Evolutionary conservation across 2,797 vertebrate species (phyloP).

Genomic region (Poecilia velifera): DNA sequence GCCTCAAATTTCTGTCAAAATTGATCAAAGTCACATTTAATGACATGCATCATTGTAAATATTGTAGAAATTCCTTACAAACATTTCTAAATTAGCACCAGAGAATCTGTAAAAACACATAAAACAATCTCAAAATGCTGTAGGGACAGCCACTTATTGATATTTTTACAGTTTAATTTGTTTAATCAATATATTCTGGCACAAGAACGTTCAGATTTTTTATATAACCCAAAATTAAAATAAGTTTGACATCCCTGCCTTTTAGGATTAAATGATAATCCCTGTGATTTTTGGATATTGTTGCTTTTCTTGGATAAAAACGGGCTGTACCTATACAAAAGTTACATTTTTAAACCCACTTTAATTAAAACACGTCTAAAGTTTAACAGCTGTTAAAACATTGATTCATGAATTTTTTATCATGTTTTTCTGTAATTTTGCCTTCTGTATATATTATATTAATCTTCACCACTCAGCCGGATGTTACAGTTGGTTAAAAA

Average conservation of each 20-base stretch:
- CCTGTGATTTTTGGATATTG: neutral
- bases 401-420: neutral
- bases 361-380: neutral
- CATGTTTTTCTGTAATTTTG: neutral
- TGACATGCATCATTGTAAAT: too few relatives aligned
- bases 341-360: neutral
- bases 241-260: neutral
- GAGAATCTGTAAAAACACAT: too few relatives aligned
- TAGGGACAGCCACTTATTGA: too few relatives aligned
- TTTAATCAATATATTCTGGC: too few relatives aligned
- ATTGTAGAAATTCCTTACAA: too few relatives aligned
- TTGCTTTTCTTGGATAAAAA: neutral
- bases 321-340: neutral
- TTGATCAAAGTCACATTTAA: too few relatives aligned
- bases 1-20: too few relatives aligned
- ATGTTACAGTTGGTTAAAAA: neutral
- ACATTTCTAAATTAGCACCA: too few relatives aligned
- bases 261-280: neutral
- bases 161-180: too few relatives aligned
- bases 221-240: too few relatives aligned
- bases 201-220: too few relatives aligned
- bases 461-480: accelerated
- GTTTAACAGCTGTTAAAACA: neutral
- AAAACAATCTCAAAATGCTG: too few relatives aligned
- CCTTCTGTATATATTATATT: neutral